These are phyloP conservation scores for Leptinotarsa texana DNA, from an alignment of 1,140 invertebrate genomes.

Conservation along the genomic window DNA sequence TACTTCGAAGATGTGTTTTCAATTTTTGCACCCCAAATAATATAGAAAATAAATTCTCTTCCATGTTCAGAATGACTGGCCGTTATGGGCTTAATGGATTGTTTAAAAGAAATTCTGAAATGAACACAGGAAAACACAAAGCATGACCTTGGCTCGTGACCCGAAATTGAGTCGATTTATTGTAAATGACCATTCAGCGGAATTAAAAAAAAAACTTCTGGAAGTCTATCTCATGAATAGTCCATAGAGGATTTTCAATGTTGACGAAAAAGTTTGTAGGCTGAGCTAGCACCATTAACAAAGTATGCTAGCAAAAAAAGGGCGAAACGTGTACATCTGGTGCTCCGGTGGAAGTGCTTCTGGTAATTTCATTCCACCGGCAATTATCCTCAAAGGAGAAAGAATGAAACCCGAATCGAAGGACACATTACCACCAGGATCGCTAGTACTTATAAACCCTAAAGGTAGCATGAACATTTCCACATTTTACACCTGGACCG, in stretches of 20 bases:
- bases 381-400: conserved; percentile 53
- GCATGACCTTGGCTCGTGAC: conserved; percentile 41
- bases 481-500: conserved; percentile 49
- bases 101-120: conserved; percentile 40
- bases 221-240: conserved; percentile 42
- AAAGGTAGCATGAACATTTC: conserved; percentile 53
- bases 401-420: conserved; percentile 44
- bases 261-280: conserved; percentile 50
- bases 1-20: neutral
- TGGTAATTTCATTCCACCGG: conserved; percentile 50
- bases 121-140: conserved; percentile 42
- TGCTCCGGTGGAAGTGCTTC: conserved; percentile 50
- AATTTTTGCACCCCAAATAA: neutral
- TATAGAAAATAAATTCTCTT: neutral
- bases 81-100: conserved; percentile 32
- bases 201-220: conserved; percentile 40
- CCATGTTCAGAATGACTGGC: neutral
- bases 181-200: conserved; percentile 46
- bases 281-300: conserved; percentile 52
- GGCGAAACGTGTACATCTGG: conserved; percentile 45
- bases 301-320: conserved; percentile 45
- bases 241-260: conserved; percentile 51
- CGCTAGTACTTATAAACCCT: conserved; percentile 43
- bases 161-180: conserved; percentile 30
- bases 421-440: conserved; percentile 47